Percentiles rank a stretch among this genome's conserved stretches.
Conservation (phyloP, 2,888 invertebrate species). For the Drosophila diplacantha region DNA sequence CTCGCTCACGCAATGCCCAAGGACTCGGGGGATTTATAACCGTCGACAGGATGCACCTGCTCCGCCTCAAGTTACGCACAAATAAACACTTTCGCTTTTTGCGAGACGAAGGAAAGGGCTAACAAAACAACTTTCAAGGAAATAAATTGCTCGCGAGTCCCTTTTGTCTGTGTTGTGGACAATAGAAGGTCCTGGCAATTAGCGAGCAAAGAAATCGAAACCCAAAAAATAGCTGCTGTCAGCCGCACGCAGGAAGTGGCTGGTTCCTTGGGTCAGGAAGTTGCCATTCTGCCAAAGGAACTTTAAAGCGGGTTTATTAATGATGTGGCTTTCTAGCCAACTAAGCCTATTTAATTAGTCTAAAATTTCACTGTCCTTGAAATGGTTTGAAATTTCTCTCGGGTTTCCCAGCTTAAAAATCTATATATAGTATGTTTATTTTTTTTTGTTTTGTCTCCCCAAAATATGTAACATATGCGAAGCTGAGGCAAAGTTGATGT, state of each 20-base stretch:
- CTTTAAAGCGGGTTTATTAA: slow-evolving; percentile 25
- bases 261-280: slow-evolving; percentile 30
- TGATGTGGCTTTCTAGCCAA: slow-evolving; percentile 16
- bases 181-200: slow-evolving; percentile 36
- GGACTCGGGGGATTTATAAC: slow-evolving; percentile 14
- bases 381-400: slow-evolving; percentile 19
- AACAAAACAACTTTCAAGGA: slow-evolving; percentile 5
- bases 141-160: slow-evolving; percentile 20
- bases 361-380: slow-evolving; percentile 16
- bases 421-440: background rate
- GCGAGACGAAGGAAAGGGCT: slow-evolving; percentile 13
- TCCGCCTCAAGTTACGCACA: slow-evolving; percentile 49
- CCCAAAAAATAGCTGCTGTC: slow-evolving; percentile 43
- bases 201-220: slow-evolving; percentile 33
- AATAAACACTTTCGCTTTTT: slow-evolving; percentile 70
- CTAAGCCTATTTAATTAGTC: slow-evolving; percentile 25
- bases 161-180: slow-evolving; percentile 17
- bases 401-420: background rate
- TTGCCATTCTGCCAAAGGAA: background rate
- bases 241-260: slow-evolving; percentile 56
- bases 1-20: slow-evolving; percentile 23
- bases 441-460: slow-evolving; percentile 10
- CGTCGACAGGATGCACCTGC: slow-evolving; percentile 64
- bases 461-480: slow-evolving; percentile 52
- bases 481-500: slow-evolving; percentile 57